Conservation (phyloP, 2,888 invertebrate species). For the Nasonia oneida region DNA sequence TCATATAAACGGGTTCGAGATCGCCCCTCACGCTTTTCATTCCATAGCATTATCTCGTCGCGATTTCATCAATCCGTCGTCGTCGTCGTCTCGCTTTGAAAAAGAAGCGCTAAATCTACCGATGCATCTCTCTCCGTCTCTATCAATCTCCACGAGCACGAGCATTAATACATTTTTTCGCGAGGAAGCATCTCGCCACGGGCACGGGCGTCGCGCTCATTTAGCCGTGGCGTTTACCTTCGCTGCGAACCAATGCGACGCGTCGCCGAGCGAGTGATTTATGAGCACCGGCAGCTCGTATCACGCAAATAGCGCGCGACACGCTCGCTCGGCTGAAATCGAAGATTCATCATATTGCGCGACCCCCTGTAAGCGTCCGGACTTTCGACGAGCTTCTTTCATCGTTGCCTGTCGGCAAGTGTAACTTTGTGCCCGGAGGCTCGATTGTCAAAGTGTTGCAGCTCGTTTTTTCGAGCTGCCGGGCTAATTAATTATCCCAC, state of each 20-base stretch:
- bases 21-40: not conserved
- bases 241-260: slow-evolving; percentile 40
- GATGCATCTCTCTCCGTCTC: slow-evolving; percentile 41
- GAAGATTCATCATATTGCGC: slow-evolving; percentile 69
- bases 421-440: not conserved
- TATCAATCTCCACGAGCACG: slow-evolving; percentile 53
- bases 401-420: not conserved
- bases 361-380: slow-evolving; percentile 59
- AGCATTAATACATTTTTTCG: slow-evolving; percentile 24
- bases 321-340: slow-evolving; percentile 62
- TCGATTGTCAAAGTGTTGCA: not conserved
- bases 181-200: not conserved
- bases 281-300: slow-evolving; percentile 45
- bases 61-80: slow-evolving; percentile 14
- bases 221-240: slow-evolving; percentile 52
- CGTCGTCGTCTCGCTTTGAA: not conserved
- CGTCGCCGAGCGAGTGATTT: slow-evolving; percentile 45
- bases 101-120: slow-evolving; percentile 60
- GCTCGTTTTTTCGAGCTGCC: not conserved
- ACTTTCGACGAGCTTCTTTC: not conserved
- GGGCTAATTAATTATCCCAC: not conserved
- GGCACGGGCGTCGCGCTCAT: slow-evolving; percentile 28
- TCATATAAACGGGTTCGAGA: not conserved
- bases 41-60: not conserved
- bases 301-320: slow-evolving; percentile 67